Evolutionary conservation across 2,113 vertebrate species (phyloP), one percentile per base, ranked within the genome.

Genomic region (Odocoileus hemionus): DNA sequence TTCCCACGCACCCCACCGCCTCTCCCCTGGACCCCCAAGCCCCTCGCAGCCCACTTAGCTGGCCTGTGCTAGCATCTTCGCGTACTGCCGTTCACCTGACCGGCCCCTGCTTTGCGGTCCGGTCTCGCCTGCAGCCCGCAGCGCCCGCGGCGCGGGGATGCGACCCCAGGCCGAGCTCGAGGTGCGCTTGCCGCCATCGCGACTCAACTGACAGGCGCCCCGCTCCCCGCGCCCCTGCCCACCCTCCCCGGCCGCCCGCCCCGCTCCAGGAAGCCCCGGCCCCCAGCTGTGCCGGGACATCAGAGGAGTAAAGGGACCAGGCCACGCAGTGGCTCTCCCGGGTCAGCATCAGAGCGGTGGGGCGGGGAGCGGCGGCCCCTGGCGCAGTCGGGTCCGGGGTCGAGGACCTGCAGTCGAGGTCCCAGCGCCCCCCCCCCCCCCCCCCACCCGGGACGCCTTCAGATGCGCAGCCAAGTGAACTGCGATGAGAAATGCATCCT

Each of bases 401-500:
- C 30, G 14, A 33, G 61, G 61, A 64, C 60, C 30, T 3, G 60
- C 60, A 64, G 30, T 64, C 60, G 60, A 61, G 12, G 60, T 64
- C 60, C 30, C 14, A 16, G 60, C 60, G 28, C 30, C 28, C 13
- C 28, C 6, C 28, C 17, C 30, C 16, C 97, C 36, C 36, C 89
- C 96, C 87, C 78, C 78, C 93, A 98, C 97, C 14, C n/a, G 89
- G 96, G 98, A 97, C 50, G 93, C 76, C 95, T 98, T 98, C 91
- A 86, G 94, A 92, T 93, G 82, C 95, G 95, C 98, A 97, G 98
- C 98, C 97, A 91, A 76, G 97, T 82, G 97, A 96, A 98, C 10
- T 0, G 92, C 30, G 0, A 98, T 98, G 98, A 99, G 99, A 99
- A 98, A 98, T 98, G 98, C 98, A 98, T 98, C 97, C 60, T 33